A percentile compares a stretch with the other conserved stretches of the same genome.
These are phyloP conservation scores for Trichechus manatus DNA, from an alignment of 2,113 vertebrate genomes.

Conservation along the genomic window DNA sequence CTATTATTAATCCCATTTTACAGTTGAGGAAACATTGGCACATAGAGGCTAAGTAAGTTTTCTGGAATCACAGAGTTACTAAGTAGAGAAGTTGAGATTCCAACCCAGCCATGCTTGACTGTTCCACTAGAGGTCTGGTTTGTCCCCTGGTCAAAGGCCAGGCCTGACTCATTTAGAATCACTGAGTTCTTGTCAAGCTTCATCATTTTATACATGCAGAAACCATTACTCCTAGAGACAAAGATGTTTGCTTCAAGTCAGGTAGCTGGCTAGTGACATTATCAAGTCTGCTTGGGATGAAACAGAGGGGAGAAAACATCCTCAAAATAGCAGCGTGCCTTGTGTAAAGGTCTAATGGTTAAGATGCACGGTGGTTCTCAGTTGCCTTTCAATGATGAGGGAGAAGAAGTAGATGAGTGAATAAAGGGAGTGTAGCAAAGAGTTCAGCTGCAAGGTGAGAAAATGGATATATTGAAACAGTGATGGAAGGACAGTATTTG, in stretches of 20 bases:
- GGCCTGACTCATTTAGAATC: background rate
- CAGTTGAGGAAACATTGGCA: background rate
- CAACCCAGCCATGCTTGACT: background rate
- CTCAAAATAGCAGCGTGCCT: background rate
- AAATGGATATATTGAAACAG: background rate
- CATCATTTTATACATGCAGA: background rate
- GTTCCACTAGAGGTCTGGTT: background rate
- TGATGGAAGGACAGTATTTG: background rate
- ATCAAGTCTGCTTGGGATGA: background rate
- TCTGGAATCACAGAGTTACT: background rate
- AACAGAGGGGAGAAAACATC: background rate
- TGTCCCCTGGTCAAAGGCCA: background rate
- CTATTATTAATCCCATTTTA: background rate
- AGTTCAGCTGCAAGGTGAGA: background rate
- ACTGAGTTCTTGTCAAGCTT: background rate
- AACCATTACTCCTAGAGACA: background rate
- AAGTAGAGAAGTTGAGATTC: background rate
- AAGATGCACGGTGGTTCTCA: background rate
- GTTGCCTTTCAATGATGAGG: background rate
- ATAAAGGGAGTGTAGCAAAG: background rate
- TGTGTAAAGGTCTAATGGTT: background rate
- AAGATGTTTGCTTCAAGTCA: background rate
- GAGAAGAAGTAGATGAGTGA: background rate
- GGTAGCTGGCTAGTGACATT: background rate
- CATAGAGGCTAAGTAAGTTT: background rate